Evolutionary conservation across 1,140 invertebrate genomes (phyloP).

Genomic region (Eriocheir sinensis): DNA sequence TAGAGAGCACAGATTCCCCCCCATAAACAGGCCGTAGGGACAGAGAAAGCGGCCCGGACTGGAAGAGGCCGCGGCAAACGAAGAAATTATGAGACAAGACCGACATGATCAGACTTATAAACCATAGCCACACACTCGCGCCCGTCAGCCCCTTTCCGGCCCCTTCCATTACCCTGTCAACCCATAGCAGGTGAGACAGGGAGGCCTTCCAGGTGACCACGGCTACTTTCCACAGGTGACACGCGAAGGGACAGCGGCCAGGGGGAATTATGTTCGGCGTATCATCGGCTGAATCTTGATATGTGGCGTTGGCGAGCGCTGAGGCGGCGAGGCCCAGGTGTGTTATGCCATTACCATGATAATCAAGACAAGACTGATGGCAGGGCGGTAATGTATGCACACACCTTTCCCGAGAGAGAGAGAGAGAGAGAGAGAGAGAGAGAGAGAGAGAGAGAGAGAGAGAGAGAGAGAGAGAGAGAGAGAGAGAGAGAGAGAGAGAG

Average conservation of each 20-base stretch:
- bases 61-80: neutral
- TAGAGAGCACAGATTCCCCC: too few species aligned
- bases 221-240: neutral
- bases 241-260: neutral
- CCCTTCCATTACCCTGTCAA: neutral
- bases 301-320: neutral
- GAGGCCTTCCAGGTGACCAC: neutral
- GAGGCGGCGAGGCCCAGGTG: neutral
- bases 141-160: neutral
- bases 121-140: neutral
- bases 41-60: neutral
- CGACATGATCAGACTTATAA: slow-evolving; percentile 2
- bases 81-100: neutral
- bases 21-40: neutral
- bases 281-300: neutral
- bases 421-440: neutral
- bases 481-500: neutral
- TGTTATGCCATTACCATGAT: slow-evolving; percentile 37
- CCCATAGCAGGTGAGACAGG: slow-evolving; percentile 1
- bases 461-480: neutral
- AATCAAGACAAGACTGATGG: slow-evolving; percentile 35
- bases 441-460: neutral
- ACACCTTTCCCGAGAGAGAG: neutral
- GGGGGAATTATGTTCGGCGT: neutral
- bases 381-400: slow-evolving; percentile 18